Conservation (phyloP, 2,888 invertebrate species). For the Lithophane ornitopus region DNA sequence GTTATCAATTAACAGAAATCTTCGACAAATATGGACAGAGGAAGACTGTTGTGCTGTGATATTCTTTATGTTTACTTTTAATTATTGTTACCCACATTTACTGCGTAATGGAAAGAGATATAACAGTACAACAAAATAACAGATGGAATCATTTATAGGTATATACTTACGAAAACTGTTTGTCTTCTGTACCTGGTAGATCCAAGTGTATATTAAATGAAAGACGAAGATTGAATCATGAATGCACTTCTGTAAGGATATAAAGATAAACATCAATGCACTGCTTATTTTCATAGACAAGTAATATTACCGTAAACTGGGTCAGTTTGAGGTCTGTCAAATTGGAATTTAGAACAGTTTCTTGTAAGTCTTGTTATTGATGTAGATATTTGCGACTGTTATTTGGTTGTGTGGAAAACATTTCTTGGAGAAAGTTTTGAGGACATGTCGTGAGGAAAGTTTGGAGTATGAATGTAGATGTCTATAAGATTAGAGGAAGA, state of each 20-base stretch:
- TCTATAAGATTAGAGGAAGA: background rate
- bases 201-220: background rate
- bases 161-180: background rate
- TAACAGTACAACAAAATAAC: slow-evolving; percentile 8
- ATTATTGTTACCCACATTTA: slow-evolving; percentile 44
- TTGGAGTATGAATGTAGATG: background rate
- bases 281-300: slow-evolving; percentile 13
- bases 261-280: slow-evolving; percentile 33
- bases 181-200: background rate
- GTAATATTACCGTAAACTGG: slow-evolving; percentile 25
- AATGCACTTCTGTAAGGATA: slow-evolving; percentile 9
- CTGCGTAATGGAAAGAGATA: background rate
- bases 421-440: too few species aligned
- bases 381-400: background rate
- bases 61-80: slow-evolving; percentile 40
- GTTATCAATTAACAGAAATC: slow-evolving; percentile 39
- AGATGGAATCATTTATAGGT: background rate
- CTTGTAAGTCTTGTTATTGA: background rate
- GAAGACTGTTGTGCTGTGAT: slow-evolving; percentile 27
- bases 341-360: slow-evolving; percentile 13
- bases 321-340: slow-evolving; percentile 19
- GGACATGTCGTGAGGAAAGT: background rate
- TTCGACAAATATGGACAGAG: slow-evolving; percentile 26
- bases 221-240: background rate
- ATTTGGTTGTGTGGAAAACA: background rate